Conservation (phyloP, 2,113 vertebrate genomes). For the Climacteris rufus region DNA sequence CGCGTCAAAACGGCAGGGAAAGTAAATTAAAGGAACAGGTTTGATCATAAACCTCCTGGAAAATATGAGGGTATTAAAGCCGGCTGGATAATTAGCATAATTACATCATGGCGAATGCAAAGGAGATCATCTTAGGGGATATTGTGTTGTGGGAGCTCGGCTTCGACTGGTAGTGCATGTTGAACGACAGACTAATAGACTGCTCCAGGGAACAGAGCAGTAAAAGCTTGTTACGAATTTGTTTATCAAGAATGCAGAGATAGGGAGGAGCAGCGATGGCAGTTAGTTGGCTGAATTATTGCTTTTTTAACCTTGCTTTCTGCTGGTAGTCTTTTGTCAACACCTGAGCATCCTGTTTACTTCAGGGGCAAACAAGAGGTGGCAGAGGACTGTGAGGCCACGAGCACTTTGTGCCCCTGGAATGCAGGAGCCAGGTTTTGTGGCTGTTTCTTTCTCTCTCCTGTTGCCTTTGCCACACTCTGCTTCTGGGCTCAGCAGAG, state of each 20-base stretch:
- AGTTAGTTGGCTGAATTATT: conserved; percentile 30
- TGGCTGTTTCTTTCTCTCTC: not conserved
- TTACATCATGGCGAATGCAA: conserved; percentile 32
- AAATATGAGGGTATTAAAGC: conserved; percentile 25
- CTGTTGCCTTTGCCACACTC: not conserved
- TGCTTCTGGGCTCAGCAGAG: not conserved
- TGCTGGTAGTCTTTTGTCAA: not conserved
- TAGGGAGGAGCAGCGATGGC: not conserved
- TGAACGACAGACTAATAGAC: conserved; percentile 35
- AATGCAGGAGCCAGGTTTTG: not conserved
- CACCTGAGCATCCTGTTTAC: not conserved
- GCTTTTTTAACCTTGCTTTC: conserved; percentile 32
- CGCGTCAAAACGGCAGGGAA: not conserved
- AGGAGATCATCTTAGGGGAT: conserved; percentile 34
- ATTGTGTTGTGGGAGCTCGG: not conserved
- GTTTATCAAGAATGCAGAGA: conserved; percentile 35
- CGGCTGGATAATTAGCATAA: conserved; percentile 43
- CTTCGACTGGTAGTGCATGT: not conserved
- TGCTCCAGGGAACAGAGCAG: not conserved
- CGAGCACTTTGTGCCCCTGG: rapidly evolving
- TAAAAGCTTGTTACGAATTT: conserved; percentile 36
- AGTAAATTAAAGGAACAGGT: conserved; percentile 43
- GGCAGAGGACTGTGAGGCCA: not conserved
- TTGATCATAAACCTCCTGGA: conserved; percentile 33
- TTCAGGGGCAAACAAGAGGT: not conserved